A percentile compares a stretch with the other conserved stretches of the same genome.
phyloP scores from a whole-genome alignment of 2,113 vertebrate genomes.

The Rhinopithecus roxellana region DNA sequence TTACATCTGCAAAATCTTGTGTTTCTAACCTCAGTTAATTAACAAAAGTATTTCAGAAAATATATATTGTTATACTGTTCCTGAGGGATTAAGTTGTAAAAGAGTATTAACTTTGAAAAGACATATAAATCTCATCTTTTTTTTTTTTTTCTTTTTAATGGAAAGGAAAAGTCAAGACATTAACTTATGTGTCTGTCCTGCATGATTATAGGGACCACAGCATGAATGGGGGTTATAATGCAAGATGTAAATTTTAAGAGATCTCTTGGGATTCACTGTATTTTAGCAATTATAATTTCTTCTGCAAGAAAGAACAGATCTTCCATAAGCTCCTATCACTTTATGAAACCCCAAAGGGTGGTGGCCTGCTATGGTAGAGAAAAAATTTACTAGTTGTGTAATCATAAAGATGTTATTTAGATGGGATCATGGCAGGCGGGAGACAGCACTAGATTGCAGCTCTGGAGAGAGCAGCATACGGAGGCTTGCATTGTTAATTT shows the following conservation, averaged over 20 bases:
- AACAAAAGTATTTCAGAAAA: slow-evolving; percentile 40
- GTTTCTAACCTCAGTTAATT: not conserved
- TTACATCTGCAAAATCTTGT: not conserved
- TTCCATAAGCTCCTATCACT: not conserved
- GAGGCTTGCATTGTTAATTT: too few species aligned
- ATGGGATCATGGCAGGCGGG: too few species aligned
- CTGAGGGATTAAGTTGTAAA: not conserved
- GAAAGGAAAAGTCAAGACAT: slow-evolving; percentile 25
- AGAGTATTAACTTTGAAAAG: not conserved
- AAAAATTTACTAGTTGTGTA: not conserved
- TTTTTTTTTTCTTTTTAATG: not conserved
- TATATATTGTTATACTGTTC: not conserved
- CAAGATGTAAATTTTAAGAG: not conserved
- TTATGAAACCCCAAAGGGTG: not conserved
- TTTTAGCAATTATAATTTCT: not conserved
- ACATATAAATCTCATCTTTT: not conserved
- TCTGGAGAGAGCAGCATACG: too few species aligned
- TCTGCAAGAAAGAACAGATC: not conserved
- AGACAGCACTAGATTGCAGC: too few species aligned
- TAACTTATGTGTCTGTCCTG: not conserved
- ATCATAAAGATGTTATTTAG: not conserved
- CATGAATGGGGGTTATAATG: not conserved
- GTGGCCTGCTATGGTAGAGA: not conserved
- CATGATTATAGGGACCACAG: not conserved
- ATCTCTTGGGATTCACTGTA: not conserved